A percentile compares a stretch with the other conserved stretches of the same genome.
Conservation (phyloP, 2,113 vertebrate species). For the Octodon degus region DNA sequence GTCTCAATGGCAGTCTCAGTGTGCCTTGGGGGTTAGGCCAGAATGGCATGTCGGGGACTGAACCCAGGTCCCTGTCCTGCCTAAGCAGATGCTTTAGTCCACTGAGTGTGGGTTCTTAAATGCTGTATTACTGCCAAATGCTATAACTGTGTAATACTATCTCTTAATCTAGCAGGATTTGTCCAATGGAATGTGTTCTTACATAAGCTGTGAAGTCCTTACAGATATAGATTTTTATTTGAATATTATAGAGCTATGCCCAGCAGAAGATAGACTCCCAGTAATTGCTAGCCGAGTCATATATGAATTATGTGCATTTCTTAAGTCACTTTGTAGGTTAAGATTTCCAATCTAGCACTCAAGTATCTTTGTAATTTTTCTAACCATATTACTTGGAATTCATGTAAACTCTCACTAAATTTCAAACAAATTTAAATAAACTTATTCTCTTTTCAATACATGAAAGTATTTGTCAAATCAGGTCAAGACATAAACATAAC, state of each 20-base stretch:
- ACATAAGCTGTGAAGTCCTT: neutral
- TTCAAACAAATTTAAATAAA: neutral
- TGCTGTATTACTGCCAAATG: neutral
- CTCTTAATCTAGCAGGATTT: neutral
- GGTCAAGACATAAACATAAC: neutral
- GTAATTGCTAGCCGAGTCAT: neutral
- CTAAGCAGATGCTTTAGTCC: no score
- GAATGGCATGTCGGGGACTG: no score
- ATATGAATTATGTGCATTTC: neutral
- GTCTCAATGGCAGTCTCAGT: no score
- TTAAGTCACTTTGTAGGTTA: neutral
- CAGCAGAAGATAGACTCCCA: neutral
- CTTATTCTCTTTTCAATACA: neutral
- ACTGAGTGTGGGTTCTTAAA: neutral
- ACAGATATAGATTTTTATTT: neutral
- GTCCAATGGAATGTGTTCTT: neutral
- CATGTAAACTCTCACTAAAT: neutral
- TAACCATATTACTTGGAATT: neutral
- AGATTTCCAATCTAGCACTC: neutral
- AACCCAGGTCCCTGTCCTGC: no score
- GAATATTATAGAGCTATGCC: neutral
- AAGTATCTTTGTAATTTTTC: neutral
- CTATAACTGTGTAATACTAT: neutral
- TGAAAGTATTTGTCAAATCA: neutral
- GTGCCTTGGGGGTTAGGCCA: no score